Evolutionary conservation across 2,797 vertebrate species (phyloP).

Genomic region (Melopsittacus undulatus): DNA sequence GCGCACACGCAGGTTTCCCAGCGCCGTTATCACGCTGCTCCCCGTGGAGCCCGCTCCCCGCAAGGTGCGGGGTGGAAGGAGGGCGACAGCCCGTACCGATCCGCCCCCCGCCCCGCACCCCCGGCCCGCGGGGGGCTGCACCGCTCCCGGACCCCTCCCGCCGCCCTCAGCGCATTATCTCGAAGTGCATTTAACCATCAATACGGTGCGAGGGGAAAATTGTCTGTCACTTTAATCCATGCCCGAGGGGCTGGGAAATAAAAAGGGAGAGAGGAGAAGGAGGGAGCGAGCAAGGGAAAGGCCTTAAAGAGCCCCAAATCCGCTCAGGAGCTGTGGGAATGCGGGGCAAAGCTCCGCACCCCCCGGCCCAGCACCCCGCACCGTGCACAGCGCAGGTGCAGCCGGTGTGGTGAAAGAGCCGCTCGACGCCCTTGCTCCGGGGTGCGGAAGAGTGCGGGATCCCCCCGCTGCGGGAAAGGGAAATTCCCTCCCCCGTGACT

Average conservation of each 20-base stretch:
- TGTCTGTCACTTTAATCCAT: slow-evolving; percentile 81
- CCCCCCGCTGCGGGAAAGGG: not conserved
- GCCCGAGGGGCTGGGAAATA: slow-evolving; percentile 82
- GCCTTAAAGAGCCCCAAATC: slow-evolving; percentile 81
- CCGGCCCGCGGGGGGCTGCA: not conserved
- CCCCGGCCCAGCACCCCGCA: slow-evolving; percentile 39
- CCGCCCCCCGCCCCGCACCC: not conserved
- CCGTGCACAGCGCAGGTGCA: not conserved
- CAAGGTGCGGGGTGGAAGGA: not conserved
- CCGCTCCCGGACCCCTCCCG: not conserved
- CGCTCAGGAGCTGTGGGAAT: slow-evolving; percentile 72
- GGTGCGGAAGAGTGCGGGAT: not conserved
- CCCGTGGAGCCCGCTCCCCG: not conserved
- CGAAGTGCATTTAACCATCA: slow-evolving; percentile 73
- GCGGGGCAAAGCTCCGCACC: slow-evolving; percentile 40
- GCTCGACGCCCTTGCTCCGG: not conserved
- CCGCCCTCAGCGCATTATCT: slow-evolving; percentile 56
- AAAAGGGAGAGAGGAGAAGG: slow-evolving; percentile 63
- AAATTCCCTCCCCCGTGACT: not conserved
- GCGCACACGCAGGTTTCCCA: not conserved
- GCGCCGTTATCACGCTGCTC: not conserved
- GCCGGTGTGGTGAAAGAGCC: not conserved
- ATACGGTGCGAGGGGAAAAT: slow-evolving; percentile 82
- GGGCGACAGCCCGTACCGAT: not conserved
- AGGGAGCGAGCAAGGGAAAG: slow-evolving; percentile 49